Evolutionary conservation across 1,140 invertebrate genomes (phyloP).

Genomic region (Andricus grossulariae): DNA sequence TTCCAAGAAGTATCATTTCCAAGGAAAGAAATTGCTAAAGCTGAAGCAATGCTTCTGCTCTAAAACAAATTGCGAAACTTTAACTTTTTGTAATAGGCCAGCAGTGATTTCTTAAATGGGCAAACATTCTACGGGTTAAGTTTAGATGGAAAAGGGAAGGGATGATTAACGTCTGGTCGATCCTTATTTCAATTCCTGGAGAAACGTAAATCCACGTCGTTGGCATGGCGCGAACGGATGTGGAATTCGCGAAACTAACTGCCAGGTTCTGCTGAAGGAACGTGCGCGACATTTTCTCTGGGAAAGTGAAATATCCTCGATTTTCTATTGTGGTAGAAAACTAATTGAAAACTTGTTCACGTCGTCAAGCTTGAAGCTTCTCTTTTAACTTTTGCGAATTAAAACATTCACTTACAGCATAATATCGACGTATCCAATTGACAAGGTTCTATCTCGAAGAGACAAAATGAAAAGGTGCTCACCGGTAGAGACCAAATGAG

Average conservation of each 20-base stretch:
- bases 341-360: no score
- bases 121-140: conserved; percentile 26
- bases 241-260: conserved; percentile 34
- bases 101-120: conserved; percentile 8
- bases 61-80: conserved; percentile 42
- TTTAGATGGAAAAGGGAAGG: conserved; percentile 44
- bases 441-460: no score
- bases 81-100: neutral
- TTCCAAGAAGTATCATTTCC: no score
- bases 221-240: conserved; percentile 47
- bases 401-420: no score
- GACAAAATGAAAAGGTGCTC: no score
- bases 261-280: conserved; percentile 30
- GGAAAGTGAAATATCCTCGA: conserved; percentile 7
- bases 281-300: conserved; percentile 38
- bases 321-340: neutral
- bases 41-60: conserved; percentile 39
- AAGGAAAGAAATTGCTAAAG: neutral
- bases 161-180: conserved; percentile 63
- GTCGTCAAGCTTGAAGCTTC: no score
- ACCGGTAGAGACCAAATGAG: no score
- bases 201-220: conserved; percentile 65
- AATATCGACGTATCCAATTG: no score
- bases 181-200: conserved; percentile 67
- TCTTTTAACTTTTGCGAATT: no score